phyloP scores from a whole-genome alignment of 2,113 vertebrate genomes.

The Oreochromis tanganicae region DNA sequence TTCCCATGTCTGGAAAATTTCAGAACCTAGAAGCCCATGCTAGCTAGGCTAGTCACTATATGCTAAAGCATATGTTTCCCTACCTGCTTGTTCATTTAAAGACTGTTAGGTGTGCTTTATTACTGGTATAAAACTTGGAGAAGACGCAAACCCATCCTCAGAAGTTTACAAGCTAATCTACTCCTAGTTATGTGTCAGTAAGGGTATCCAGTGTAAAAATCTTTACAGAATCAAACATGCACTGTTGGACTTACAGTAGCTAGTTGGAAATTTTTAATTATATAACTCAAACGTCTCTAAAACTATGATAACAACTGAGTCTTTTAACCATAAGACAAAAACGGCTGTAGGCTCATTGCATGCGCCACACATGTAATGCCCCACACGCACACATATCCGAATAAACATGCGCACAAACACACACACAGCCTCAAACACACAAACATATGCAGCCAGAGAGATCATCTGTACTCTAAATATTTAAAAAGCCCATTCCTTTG shows the following conservation, averaged over 20 bases:
- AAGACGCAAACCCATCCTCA: neutral
- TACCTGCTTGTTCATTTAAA: neutral
- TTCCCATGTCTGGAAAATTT: neutral
- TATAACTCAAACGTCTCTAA: neutral
- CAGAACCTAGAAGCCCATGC: neutral
- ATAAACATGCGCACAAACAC: neutral
- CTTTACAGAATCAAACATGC: neutral
- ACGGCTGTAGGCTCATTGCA: neutral
- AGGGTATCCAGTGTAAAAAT: neutral
- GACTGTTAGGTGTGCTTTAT: neutral
- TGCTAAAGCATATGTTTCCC: neutral
- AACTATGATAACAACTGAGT: neutral
- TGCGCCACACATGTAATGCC: neutral
- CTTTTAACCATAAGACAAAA: neutral
- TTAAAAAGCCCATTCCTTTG: conserved; percentile 65
- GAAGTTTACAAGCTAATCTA: neutral
- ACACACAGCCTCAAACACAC: conserved; percentile 27
- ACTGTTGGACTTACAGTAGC: neutral
- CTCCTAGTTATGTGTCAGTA: neutral
- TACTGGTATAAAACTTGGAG: neutral
- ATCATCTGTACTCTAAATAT: conserved; percentile 69
- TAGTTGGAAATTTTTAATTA: neutral
- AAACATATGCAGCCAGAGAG: conserved; percentile 29
- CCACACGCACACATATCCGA: neutral
- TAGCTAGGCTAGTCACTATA: neutral